phyloP scores from a whole-genome alignment of 2,113 vertebrate species.

The Tragelaphus scriptus region DNA sequence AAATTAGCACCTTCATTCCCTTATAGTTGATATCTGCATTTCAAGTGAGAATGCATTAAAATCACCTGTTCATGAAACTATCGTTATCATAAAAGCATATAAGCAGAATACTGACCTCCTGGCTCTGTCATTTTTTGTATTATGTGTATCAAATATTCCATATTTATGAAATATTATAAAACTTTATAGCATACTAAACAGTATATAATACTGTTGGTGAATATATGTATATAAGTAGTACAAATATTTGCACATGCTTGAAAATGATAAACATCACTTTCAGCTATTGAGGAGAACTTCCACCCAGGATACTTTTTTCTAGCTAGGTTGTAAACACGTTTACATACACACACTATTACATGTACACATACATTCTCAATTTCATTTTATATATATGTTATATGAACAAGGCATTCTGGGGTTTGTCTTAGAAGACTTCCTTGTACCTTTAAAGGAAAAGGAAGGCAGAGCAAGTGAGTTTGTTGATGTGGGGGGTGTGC shows the following conservation, averaged over 20 bases:
- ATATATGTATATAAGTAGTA: background rate
- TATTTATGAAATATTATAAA: background rate
- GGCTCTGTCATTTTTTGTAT: background rate
- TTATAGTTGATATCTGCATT: constrained; percentile 23
- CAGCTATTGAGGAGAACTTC: background rate
- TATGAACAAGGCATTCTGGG: constrained; percentile 41
- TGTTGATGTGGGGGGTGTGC: constrained; percentile 52
- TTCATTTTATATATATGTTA: background rate
- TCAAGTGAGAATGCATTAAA: constrained; percentile 64
- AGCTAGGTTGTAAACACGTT: constrained; percentile 17
- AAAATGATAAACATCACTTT: constrained; percentile 36
- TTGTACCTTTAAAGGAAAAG: constrained; percentile 62
- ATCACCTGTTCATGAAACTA: background rate
- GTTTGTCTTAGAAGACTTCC: constrained; percentile 59
- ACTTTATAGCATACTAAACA: background rate
- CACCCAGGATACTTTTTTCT: background rate
- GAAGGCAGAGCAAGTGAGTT: constrained; percentile 68
- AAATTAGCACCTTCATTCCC: constrained; percentile 39
- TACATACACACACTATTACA: background rate
- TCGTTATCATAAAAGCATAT: constrained; percentile 39
- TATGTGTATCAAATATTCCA: background rate
- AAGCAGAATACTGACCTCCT: constrained; percentile 14
- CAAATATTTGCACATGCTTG: background rate
- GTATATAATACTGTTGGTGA: background rate
- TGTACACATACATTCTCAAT: background rate